Conservation (phyloP, 2,797 vertebrate species). For the Clamator glandarius region DNA sequence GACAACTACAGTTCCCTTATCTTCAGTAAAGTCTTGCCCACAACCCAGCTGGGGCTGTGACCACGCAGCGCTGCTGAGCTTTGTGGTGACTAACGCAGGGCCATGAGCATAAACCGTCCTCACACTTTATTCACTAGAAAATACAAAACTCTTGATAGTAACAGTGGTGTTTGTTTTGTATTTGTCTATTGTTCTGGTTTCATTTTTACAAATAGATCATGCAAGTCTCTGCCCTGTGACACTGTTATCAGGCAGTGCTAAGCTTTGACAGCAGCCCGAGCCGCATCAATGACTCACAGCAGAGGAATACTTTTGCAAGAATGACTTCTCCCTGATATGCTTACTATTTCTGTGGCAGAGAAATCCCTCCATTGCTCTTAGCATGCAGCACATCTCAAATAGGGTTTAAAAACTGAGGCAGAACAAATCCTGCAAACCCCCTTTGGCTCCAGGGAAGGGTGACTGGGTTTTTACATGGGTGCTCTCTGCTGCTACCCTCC, state of each 20-base stretch:
- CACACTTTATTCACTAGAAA: neutral
- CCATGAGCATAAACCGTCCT: neutral
- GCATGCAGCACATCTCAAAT: neutral
- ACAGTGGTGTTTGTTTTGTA: neutral
- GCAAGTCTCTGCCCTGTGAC: neutral
- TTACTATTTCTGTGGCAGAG: neutral
- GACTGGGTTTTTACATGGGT: neutral
- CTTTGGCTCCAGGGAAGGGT: neutral
- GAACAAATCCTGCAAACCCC: neutral
- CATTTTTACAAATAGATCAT: neutral
- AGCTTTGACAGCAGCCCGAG: neutral
- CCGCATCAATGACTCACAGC: neutral
- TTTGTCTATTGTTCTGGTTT: neutral
- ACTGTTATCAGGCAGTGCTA: rapidly evolving
- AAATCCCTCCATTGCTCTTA: neutral
- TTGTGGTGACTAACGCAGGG: rapidly evolving
- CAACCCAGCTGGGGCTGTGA: neutral
- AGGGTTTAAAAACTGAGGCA: neutral
- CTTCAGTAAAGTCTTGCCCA: neutral
- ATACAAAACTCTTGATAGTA: neutral
- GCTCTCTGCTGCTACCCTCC: neutral
- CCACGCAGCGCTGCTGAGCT: neutral
- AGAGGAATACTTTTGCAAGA: neutral
- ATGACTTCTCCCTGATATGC: neutral
- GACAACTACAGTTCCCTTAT: neutral